These are phyloP conservation scores for Onychomys arenicola DNA, from an alignment of 2,797 vertebrate genomes.

Conservation along the genomic window DNA sequence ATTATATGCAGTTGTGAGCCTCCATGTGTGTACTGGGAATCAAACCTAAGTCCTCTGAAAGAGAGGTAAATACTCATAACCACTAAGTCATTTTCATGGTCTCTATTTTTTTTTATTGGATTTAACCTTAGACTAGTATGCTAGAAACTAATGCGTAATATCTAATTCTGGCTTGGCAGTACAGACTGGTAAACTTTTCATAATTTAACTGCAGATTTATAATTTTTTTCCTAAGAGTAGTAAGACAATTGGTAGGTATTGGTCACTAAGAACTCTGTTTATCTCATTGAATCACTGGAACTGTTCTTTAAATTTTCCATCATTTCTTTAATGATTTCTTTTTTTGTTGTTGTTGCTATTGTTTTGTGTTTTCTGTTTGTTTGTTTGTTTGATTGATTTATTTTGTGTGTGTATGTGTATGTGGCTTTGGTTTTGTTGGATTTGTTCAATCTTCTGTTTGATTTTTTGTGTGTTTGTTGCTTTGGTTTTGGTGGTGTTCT, in stretches of 20 bases:
- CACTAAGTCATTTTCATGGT: too few species aligned
- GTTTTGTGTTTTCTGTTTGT: not conserved
- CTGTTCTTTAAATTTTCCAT: not conserved
- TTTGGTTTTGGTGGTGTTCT: not conserved
- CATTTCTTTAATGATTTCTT: not conserved
- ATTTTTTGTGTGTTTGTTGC: not conserved
- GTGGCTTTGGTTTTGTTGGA: too few species aligned
- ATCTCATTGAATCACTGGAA: not conserved
- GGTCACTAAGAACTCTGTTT: not conserved
- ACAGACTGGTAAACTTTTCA: not conserved
- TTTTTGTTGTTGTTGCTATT: not conserved
- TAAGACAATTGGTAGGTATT: not conserved
- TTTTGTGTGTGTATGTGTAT: too few species aligned
- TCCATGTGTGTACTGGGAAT: not conserved
- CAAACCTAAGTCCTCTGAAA: not conserved
- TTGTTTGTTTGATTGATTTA: too few species aligned
- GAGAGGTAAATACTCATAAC: not conserved
- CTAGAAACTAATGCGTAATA: not conserved
- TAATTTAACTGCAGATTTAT: slow-evolving; percentile 12
- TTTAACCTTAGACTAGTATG: not conserved
- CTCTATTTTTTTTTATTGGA: not conserved
- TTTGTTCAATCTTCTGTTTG: too few species aligned
- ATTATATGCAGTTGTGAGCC: not conserved
- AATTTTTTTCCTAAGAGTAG: not conserved
- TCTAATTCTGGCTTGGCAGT: not conserved